These are phyloP conservation scores for Nesospiza acunhae DNA, from an alignment of 2,113 vertebrate species.

Conservation along the genomic window DNA sequence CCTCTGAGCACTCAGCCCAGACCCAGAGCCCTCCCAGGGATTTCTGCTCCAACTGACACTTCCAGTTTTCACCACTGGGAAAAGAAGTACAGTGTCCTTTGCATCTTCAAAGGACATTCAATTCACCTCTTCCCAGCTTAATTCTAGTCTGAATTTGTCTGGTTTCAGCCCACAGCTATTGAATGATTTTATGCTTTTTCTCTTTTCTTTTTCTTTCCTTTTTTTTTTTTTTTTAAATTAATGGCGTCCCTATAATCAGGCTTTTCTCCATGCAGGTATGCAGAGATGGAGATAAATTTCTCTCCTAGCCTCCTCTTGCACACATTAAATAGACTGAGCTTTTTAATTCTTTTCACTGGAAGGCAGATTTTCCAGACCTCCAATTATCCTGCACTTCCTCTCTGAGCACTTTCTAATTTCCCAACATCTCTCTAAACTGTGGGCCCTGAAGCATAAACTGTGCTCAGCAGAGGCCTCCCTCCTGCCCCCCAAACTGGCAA, in stretches of 20 bases:
- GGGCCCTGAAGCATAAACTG: background rate
- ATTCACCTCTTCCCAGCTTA: background rate
- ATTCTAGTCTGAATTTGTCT: background rate
- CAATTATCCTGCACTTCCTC: slow-evolving; percentile 3
- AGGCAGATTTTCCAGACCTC: slow-evolving; percentile 34
- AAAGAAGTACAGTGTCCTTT: background rate
- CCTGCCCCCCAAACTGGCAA: background rate
- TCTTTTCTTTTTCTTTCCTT: background rate
- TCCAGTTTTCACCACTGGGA: background rate
- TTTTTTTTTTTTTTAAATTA: background rate
- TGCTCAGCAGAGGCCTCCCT: background rate
- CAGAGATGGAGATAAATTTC: background rate
- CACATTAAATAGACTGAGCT: background rate
- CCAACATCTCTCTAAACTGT: background rate
- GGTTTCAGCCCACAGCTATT: slow-evolving; percentile 3
- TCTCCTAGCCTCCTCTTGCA: background rate
- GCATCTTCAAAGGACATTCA: background rate
- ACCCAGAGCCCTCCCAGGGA: background rate
- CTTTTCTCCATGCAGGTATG: slow-evolving; percentile 11
- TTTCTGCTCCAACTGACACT: background rate
- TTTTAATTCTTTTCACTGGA: slow-evolving; percentile 29
- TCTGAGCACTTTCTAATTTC: slow-evolving; percentile 6
- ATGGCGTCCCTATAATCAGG: background rate
- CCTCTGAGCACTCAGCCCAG: background rate
- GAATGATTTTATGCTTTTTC: background rate